phyloP scores from a whole-genome alignment of 2,797 vertebrate species.

The Spheniscus humboldti region DNA sequence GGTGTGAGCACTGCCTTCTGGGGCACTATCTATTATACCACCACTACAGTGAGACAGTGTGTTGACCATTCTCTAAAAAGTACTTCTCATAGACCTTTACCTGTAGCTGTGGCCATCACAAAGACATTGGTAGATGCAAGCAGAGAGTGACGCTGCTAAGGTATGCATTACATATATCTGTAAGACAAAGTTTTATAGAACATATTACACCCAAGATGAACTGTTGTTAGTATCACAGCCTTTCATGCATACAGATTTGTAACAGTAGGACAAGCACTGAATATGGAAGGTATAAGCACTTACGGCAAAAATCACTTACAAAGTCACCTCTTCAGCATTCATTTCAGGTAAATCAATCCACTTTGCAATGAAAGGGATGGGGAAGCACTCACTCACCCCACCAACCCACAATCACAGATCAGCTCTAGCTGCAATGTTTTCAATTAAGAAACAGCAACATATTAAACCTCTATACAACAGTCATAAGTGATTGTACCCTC shows the following conservation, averaged over 20 bases:
- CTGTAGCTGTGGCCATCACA: constrained; percentile 92
- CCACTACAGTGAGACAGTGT: background rate
- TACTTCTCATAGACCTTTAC: constrained; percentile 66
- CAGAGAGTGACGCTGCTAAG: constrained; percentile 94
- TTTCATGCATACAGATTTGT: background rate
- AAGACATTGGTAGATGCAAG: constrained; percentile 97
- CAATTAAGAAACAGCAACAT: background rate
- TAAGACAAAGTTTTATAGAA: constrained; percentile 21
- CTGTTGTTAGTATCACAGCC: background rate
- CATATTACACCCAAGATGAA: background rate
- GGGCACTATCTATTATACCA: background rate
- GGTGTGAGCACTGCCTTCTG: background rate
- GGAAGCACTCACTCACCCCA: background rate
- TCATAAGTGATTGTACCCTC: background rate
- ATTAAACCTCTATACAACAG: background rate
- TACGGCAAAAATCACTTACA: background rate
- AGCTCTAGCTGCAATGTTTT: background rate
- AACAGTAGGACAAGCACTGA: background rate
- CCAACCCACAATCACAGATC: background rate
- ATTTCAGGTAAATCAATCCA: background rate
- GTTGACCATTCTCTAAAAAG: background rate
- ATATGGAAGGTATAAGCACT: background rate
- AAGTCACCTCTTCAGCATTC: background rate
- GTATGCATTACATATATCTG: constrained; percentile 96
- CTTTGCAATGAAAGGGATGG: background rate